Evolutionary conservation across 1,140 invertebrate species (phyloP).

Genomic region (Colletes gigas): DNA sequence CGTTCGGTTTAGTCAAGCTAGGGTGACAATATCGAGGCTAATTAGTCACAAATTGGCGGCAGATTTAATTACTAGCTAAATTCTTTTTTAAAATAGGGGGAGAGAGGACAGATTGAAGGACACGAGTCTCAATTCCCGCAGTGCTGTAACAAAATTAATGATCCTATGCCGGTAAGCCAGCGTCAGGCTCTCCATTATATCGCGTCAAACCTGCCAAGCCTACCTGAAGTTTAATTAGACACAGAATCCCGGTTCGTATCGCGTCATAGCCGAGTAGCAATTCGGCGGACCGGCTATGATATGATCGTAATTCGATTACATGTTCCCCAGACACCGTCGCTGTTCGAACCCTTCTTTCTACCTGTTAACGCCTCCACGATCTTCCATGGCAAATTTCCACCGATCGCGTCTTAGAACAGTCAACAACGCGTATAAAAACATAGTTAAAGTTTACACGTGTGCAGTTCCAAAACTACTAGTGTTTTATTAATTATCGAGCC

Average conservation of each 20-base stretch:
- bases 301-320: slow-evolving; percentile 39
- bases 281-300: not conserved
- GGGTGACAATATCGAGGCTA: too few species aligned
- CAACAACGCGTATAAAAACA: too few species aligned
- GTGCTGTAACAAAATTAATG: slow-evolving; percentile 38
- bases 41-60: not conserved
- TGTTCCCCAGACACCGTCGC: not conserved
- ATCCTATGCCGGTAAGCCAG: not conserved
- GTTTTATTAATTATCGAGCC: too few species aligned
- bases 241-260: slow-evolving; percentile 14
- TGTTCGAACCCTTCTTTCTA: not conserved
- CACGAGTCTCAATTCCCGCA: not conserved
- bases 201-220: not conserved
- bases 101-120: not conserved
- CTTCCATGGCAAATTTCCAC: too few species aligned
- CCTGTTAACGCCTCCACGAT: too few species aligned
- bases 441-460: too few species aligned
- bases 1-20: too few species aligned
- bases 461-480: too few species aligned
- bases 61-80: slow-evolving; percentile 26
- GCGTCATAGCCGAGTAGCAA: not conserved
- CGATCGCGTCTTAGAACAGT: too few species aligned
- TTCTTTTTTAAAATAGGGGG: not conserved
- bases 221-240: slow-evolving; percentile 60
- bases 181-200: slow-evolving; percentile 23